phyloP scores from a whole-genome alignment of 2,888 invertebrate species.

The Eupithecia centaureata region DNA sequence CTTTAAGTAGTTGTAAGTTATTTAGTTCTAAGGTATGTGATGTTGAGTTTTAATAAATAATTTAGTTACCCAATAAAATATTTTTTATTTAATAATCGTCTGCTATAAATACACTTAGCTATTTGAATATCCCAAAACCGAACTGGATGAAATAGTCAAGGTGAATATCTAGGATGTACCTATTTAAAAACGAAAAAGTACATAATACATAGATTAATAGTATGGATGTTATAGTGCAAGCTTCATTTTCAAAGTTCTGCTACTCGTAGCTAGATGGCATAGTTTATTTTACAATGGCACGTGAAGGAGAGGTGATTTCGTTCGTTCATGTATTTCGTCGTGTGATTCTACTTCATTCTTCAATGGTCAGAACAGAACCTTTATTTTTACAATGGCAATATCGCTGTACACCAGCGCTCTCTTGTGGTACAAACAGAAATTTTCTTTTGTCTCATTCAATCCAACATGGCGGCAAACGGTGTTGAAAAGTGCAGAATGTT shows the following conservation, averaged over 20 bases:
- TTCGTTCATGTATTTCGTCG: background rate
- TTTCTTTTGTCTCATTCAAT: constrained; percentile 77
- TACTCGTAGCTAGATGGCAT: background rate
- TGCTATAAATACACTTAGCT: background rate
- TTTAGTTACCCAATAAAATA: constrained; percentile 66
- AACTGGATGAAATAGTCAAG: no score
- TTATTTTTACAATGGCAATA: constrained; percentile 57
- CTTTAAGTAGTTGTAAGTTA: constrained; percentile 48
- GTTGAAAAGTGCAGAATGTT: constrained; percentile 82
- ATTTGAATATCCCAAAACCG: background rate
- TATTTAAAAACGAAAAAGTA: no score
- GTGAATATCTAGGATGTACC: no score
- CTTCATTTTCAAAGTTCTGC: background rate
- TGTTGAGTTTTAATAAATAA: constrained; percentile 78
- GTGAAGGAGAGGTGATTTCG: background rate
- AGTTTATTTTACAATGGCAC: background rate
- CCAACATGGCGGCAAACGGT: constrained; percentile 83
- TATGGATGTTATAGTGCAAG: no score
- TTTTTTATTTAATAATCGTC: constrained; percentile 9
- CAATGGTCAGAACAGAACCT: no score
- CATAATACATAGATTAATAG: no score
- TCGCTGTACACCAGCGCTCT: constrained; percentile 50
- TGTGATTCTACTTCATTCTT: background rate
- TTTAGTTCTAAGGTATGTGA: constrained; percentile 58
- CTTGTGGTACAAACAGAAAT: constrained; percentile 55